phyloP scores from a whole-genome alignment of 2,888 invertebrate genomes.

The Eupithecia tripunctaria region DNA sequence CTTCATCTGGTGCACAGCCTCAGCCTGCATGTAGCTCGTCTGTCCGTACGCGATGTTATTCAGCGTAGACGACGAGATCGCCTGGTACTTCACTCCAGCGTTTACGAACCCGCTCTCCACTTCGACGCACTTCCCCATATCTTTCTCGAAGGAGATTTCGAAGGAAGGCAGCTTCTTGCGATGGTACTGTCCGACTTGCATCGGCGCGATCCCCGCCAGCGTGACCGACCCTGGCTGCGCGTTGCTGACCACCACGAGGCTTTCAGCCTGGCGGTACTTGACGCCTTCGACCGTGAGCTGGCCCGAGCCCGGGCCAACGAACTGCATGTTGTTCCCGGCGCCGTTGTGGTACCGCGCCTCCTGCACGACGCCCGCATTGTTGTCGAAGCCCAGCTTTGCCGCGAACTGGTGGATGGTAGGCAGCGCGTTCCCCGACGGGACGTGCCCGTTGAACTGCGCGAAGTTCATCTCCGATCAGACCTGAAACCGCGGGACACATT shows the following conservation, averaged over 20 bases:
- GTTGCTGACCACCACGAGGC: constrained; percentile 77
- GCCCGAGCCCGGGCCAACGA: constrained; percentile 63
- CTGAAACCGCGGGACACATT: constrained; percentile 59
- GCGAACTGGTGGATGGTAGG: constrained; percentile 92
- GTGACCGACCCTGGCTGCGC: constrained; percentile 81
- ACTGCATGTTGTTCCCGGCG: constrained; percentile 64
- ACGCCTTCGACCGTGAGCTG: constrained; percentile 76
- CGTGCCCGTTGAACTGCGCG: constrained; percentile 92
- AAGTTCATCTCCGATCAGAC: constrained; percentile 88
- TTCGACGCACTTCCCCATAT: constrained; percentile 28
- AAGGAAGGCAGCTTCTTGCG: constrained; percentile 31
- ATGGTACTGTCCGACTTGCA: constrained; percentile 69
- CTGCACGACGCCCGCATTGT: constrained; percentile 59
- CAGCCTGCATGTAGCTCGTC: constrained; percentile 66
- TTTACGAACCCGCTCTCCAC: constrained; percentile 52
- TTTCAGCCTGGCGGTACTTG: constrained; percentile 86
- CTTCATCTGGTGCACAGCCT: constrained; percentile 67
- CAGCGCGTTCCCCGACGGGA: constrained; percentile 89
- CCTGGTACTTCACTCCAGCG: constrained; percentile 80
- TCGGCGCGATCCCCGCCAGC: constrained; percentile 71
- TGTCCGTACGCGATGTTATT: constrained; percentile 78
- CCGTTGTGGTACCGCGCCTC: constrained; percentile 72
- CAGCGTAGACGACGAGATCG: constrained; percentile 78
- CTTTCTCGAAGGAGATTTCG: constrained; percentile 30
- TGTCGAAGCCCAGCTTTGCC: constrained; percentile 87